Percentiles rank a stretch among this genome's conserved stretches.
These are phyloP conservation scores for Hipparchia semele DNA, from an alignment of 2,888 invertebrate genomes.

Conservation along the genomic window DNA sequence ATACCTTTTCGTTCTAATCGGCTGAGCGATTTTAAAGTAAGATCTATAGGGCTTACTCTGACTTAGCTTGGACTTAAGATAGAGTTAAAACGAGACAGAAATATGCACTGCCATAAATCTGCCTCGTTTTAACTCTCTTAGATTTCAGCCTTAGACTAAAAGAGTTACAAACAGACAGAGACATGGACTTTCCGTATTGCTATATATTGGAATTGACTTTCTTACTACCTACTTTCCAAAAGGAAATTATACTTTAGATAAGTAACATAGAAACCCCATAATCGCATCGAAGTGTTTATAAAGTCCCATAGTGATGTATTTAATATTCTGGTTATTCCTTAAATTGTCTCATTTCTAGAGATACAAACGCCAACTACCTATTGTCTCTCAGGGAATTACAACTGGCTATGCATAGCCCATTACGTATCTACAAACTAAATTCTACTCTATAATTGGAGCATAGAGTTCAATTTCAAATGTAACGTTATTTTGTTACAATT, in stretches of 20 bases:
- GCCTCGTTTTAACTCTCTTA: too few relatives aligned
- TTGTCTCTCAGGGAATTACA: conserved; percentile 76
- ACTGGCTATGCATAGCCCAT: conserved; percentile 65
- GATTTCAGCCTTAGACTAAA: too few relatives aligned
- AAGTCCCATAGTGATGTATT: conserved; percentile 46
- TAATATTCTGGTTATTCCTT: conserved; percentile 74
- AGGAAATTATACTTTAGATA: conserved; percentile 14
- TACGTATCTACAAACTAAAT: conserved; percentile 43
- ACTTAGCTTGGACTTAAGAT: too few relatives aligned
- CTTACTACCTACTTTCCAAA: not conserved
- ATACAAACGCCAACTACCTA: conserved; percentile 76
- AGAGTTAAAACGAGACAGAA: too few relatives aligned
- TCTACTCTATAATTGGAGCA: conserved; percentile 40
- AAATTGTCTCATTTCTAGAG: conserved; percentile 74
- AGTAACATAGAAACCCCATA: conserved; percentile 20
- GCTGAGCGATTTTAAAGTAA: too few relatives aligned
- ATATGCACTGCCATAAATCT: too few relatives aligned
- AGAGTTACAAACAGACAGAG: too few relatives aligned
- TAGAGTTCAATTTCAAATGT: conserved; percentile 22
- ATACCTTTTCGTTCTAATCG: too few relatives aligned
- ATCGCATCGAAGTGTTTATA: conserved; percentile 32
- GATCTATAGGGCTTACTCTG: too few relatives aligned
- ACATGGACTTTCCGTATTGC: too few relatives aligned
- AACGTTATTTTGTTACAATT: conserved; percentile 6
- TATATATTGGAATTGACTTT: too few relatives aligned